phyloP scores from a whole-genome alignment of 2,888 invertebrate genomes.

The Reticulitermes lucifugus region DNA sequence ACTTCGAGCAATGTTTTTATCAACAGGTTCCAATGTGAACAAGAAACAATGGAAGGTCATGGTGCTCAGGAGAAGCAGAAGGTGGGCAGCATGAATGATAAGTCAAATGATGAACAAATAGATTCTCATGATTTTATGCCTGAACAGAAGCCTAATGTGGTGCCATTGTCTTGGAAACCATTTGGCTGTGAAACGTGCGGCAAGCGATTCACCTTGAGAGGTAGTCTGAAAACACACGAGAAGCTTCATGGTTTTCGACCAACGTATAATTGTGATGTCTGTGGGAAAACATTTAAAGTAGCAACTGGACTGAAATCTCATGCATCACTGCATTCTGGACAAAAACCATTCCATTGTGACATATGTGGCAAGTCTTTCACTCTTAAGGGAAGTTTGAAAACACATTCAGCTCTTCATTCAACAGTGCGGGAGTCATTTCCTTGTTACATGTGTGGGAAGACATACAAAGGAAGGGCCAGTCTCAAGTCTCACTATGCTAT shows the following conservation, averaged over 20 bases:
- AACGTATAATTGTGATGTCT: conserved; percentile 29
- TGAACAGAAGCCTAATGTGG: neutral
- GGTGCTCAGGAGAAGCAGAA: conserved; percentile 12
- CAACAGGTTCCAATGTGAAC: conserved; percentile 14
- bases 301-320: conserved; percentile 31
- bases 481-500: conserved; percentile 26
- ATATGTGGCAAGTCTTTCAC: conserved; percentile 38
- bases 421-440: conserved; percentile 27
- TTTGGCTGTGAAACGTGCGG: conserved; percentile 36
- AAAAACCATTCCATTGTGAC: conserved; percentile 27
- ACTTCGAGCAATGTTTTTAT: conserved; percentile 21
- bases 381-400: conserved; percentile 34
- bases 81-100: neutral
- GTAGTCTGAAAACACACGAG: conserved; percentile 35
- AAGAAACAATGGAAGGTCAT: conserved; percentile 22
- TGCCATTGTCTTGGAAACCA: conserved; percentile 28
- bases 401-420: conserved; percentile 18
- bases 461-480: conserved; percentile 39
- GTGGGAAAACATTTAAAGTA: conserved; percentile 36
- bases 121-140: conserved; percentile 2
- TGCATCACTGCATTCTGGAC: conserved; percentile 23
- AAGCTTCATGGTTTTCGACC: conserved; percentile 32
- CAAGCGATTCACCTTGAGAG: conserved; percentile 31
- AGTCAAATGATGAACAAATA: neutral
- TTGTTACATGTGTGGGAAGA: conserved; percentile 34